Percentiles rank a stretch among this genome's conserved stretches.
Conservation (phyloP, 2,797 vertebrate species). For the Sciurus vulgaris region DNA sequence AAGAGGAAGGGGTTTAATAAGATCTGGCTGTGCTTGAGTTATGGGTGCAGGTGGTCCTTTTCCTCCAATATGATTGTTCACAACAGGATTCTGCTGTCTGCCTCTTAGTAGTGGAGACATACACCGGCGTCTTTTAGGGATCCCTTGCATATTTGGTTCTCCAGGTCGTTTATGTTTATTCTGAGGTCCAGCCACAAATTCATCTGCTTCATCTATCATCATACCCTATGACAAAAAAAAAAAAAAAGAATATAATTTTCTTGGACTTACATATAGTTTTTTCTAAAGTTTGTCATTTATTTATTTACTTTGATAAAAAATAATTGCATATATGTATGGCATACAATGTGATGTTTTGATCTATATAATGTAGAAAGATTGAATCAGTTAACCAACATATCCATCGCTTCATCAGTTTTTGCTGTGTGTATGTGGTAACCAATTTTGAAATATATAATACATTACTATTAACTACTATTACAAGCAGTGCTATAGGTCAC, state of each 20-base stretch:
- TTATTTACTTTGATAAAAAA: neutral
- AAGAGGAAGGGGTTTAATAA: conserved; percentile 86
- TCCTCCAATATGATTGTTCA: conserved; percentile 89
- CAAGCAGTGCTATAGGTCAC: neutral
- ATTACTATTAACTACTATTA: neutral
- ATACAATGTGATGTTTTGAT: neutral
- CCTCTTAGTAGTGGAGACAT: conserved; percentile 96
- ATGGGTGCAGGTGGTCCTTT: conserved; percentile 87
- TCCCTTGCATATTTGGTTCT: conserved; percentile 93
- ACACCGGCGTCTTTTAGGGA: conserved; percentile 94
- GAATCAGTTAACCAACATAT: neutral
- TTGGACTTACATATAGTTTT: conserved; percentile 34
- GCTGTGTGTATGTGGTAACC: neutral
- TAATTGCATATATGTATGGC: neutral
- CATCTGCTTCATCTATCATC: conserved; percentile 93
- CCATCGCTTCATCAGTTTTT: neutral
- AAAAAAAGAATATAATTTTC: conserved; percentile 8
- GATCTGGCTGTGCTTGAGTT: conserved; percentile 87
- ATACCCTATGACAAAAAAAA: conserved; percentile 87
- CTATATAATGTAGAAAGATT: neutral
- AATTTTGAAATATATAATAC: neutral
- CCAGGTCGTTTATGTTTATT: conserved; percentile 95
- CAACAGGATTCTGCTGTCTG: conserved; percentile 91
- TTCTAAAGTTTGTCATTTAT: neutral
- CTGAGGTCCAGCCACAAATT: conserved; percentile 91